Evolutionary conservation across 2,888 invertebrate species (phyloP).

Genomic region (Drosophila greeni): DNA sequence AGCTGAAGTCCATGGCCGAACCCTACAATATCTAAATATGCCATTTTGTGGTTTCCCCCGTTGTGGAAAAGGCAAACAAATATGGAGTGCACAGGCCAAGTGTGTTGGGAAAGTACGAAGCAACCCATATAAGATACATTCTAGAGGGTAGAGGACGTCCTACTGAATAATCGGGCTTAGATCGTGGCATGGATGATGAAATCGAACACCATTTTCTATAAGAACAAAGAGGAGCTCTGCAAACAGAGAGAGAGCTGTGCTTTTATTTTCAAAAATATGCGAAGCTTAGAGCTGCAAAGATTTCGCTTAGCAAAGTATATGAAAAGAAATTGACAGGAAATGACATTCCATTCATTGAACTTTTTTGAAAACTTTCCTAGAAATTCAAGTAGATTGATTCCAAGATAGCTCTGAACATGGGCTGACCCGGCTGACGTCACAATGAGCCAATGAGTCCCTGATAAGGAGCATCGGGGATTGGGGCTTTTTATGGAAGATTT

Average conservation of each 20-base stretch:
- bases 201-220: background rate
- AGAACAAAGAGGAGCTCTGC: background rate
- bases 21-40: conserved; percentile 18
- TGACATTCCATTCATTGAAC: conserved; percentile 1
- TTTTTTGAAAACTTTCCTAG: conserved; percentile 29
- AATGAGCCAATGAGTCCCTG: background rate
- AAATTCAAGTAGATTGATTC: conserved; percentile 16
- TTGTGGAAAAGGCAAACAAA: conserved; percentile 10
- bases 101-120: conserved; percentile 25
- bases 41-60: conserved; percentile 22
- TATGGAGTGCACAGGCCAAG: conserved; percentile 2
- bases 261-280: background rate
- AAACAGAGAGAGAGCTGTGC: no score
- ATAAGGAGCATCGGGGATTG: conserved; percentile 13
- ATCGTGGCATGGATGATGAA: background rate
- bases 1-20: conserved; percentile 14
- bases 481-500: conserved; percentile 9
- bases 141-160: background rate
- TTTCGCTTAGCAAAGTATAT: background rate
- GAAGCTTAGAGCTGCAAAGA: background rate
- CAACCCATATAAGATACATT: background rate
- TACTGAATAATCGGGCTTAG: background rate
- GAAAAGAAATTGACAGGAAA: conserved; percentile 11
- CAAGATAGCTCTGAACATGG: conserved; percentile 16
- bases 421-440: conserved; percentile 32